Base-by-base conservation (phyloP, 2,113 vertebrate genomes). In the Hypomesus transpacificus region DNA sequence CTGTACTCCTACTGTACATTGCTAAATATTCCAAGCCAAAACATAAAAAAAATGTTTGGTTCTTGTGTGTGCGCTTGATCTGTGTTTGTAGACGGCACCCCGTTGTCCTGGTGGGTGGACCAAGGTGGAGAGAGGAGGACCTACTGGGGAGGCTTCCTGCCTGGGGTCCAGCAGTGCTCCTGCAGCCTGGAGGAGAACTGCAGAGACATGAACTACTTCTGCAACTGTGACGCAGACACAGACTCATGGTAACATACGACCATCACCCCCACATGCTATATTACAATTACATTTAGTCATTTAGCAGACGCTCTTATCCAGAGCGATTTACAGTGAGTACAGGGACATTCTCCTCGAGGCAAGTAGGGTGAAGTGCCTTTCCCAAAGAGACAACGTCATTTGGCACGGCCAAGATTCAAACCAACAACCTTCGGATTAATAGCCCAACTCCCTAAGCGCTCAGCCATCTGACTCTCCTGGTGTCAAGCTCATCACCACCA, bases 141-240 rank as follows among this genome's bases (percentile, higher is more conserved):
- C 63, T 99, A 98, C 88, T 98, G 96, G 97, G 95, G 95, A 69
- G 96, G 96, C 24, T 94, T 93, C 60, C 88, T 94, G 71, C 96
- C 96, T 0, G 95, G 95, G 68, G 90, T 96, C 6, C 97, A 96
- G 75, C 94, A 96, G 76, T 99, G 97, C 78, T 94, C 94, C 59
- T 98, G 97, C 86, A 96, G 96, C 84, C 84, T 99, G 84, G 94
- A 98, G 65, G 95, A 96, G 87, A 97, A 93, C 89, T 99, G 97
- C 83, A 81, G 95, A 57, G 96, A 99, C 84, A 92, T 94, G 90
- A 94, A 90, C 86, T 94, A 95, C 86, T 97, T 98, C 91, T 98
- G 97, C 90, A 99, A 98, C 88, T 99, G 97, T 71, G 97, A 98
- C 0, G 95, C 95, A 4, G 96, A 97, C 81, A 90, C 84, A 75